Conservation (phyloP, 2,797 vertebrate genomes). For the Urosaurus nigricauda region DNA sequence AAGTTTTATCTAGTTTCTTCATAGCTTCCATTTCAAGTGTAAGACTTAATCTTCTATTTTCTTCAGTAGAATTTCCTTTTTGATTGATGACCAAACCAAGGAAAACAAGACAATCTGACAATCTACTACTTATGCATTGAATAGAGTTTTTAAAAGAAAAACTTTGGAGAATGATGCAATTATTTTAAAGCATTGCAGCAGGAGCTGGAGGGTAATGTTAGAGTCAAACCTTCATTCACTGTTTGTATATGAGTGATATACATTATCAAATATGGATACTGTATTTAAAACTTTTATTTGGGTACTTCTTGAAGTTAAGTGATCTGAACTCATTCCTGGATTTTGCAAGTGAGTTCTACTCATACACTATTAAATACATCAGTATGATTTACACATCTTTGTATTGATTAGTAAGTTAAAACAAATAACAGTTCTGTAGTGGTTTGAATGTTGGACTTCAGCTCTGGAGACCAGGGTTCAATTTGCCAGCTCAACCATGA, state of each 20-base stretch:
- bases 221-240: background rate
- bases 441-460: no score
- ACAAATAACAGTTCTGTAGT: background rate
- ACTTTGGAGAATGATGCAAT: background rate
- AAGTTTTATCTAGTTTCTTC: no score
- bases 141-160: background rate
- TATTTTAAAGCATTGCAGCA: background rate
- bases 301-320: background rate
- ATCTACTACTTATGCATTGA: background rate
- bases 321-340: background rate
- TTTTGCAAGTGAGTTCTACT: background rate
- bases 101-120: background rate
- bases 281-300: background rate
- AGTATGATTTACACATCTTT: background rate
- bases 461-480: no score
- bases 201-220: background rate
- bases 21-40: no score
- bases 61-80: no score
- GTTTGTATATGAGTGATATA: background rate
- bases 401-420: background rate
- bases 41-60: no score
- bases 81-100: no score
- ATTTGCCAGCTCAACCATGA: no score
- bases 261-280: no score
- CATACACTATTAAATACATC: background rate